Conservation (phyloP, 2,888 invertebrate species). For the Plagodis dolabraria region DNA sequence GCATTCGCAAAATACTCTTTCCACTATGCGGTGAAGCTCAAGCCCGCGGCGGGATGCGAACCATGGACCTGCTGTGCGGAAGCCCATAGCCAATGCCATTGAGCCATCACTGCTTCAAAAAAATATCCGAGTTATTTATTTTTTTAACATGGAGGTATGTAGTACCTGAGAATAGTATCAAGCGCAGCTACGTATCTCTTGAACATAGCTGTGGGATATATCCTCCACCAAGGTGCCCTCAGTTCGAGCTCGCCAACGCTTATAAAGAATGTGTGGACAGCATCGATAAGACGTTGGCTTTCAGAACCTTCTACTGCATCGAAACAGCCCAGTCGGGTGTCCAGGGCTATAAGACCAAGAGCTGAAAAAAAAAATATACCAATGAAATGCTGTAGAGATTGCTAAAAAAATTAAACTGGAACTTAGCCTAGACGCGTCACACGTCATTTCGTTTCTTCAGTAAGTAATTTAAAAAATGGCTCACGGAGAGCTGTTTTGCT, state of each 20-base stretch:
- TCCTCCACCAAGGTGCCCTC: conserved; percentile 87
- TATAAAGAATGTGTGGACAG: conserved; percentile 87
- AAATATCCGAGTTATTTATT: no score
- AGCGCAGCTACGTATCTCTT: conserved; percentile 86
- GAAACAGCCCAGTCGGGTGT: conserved; percentile 87
- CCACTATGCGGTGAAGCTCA: no score
- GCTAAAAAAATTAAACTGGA: not conserved
- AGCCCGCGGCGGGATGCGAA: no score
- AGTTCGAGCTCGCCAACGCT: conserved; percentile 87
- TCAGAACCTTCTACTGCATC: conserved; percentile 83
- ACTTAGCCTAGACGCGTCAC: no score
- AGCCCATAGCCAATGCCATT: no score
- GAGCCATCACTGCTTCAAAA: no score
- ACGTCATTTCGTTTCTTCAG: no score
- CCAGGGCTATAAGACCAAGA: conserved; percentile 87
- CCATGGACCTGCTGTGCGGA: no score
- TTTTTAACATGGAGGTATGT: conserved; percentile 2
- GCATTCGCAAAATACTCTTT: no score
- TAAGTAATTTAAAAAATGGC: no score
- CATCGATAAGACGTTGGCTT: conserved; percentile 87
- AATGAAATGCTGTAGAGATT: no score
- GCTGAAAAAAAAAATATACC: conserved; percentile 68
- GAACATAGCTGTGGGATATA: conserved; percentile 87
- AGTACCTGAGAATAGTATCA: conserved; percentile 88
- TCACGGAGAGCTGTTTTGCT: no score